phyloP scores from a whole-genome alignment of 2,888 invertebrate species.

The Oxyscelio sp. region DNA sequence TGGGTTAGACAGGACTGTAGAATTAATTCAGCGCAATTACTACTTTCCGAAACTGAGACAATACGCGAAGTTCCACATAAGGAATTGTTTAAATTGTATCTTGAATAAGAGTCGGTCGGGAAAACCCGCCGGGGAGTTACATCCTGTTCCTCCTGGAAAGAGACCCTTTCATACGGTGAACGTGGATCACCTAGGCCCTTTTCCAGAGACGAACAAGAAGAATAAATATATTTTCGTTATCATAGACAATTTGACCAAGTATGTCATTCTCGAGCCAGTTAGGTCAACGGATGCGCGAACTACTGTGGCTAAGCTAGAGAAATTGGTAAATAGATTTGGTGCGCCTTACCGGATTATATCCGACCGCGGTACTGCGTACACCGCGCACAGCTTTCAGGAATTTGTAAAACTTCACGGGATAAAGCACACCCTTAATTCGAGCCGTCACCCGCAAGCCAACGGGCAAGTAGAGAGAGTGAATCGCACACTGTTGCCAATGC shows the following conservation, averaged over 20 bases:
- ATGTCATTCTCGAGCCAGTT: conserved; percentile 55
- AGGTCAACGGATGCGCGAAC: conserved; percentile 14
- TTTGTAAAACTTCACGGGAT: conserved; percentile 17
- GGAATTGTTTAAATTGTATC: conserved; percentile 6
- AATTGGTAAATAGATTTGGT: conserved; percentile 53
- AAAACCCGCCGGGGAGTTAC: conserved; percentile 44
- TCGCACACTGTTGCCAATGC: conserved; percentile 11
- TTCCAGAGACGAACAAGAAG: conserved; percentile 21
- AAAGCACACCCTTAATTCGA: conserved; percentile 33
- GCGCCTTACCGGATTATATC: conserved; percentile 23
- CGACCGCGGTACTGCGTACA: not conserved
- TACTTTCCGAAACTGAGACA: conserved; percentile 25
- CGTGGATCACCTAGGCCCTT: conserved; percentile 70
- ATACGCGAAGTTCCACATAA: conserved; percentile 14
- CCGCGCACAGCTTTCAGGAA: not conserved
- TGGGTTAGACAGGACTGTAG: conserved; percentile 31
- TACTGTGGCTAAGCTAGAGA: conserved; percentile 25
- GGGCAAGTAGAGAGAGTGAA: not conserved
- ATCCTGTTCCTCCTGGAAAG: conserved; percentile 60
- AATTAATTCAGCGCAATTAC: conserved; percentile 18
- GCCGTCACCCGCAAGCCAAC: conserved; percentile 25
- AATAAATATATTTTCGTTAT: conserved; percentile 66
- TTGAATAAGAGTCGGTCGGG: not conserved
- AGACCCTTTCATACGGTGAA: conserved; percentile 64
- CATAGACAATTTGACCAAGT: conserved; percentile 72